Evolutionary conservation across 1,140 invertebrate genomes (phyloP), one percentile per base, ranked within the genome.

Genomic region (Atta texana): DNA sequence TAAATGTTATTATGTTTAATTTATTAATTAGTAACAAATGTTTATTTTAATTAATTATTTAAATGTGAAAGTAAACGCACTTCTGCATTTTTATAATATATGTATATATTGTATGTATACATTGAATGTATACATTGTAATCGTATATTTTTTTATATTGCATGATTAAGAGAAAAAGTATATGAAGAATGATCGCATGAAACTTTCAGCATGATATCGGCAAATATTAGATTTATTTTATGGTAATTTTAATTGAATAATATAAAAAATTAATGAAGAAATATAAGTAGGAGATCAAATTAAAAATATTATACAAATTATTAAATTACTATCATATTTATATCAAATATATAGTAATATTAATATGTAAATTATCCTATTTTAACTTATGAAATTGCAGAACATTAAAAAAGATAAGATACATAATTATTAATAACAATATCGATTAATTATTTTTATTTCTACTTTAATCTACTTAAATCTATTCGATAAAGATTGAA

Each of bases 111-210:
- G 6, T 59, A 72, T 31, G 12, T 34, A 6, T 39, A 44, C 16
- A 59, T 72, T 71, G 6, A 71, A 71, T 31, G 7, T 24, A 24
- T 24, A 24, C 24, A 24, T 24, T 24, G 24, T 24, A 28, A 2
- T 14, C 2, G n/a, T 16, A 44, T n/a, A 68, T 82, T 59, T 39
- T 63, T 69, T 57, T 21, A 49, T 72, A 61, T 44, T 59, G 78
- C 78, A 74, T 74, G 78, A 49, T 49, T 57, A 21, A 34, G 7
- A 61, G 8, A 57, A 39, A 39, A 39, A 39, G 6, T 57, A n/a
- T 14, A 14, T 14, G 18, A 31, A 44, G 10, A 31, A 74, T 34
- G 3, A 59, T 31, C 0, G 18, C 80, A 72, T 72, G 80, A 72
- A 74, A 82, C 24, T 61, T 72, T 57, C 64, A 72, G 66, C 53